These are phyloP conservation scores for Garra rufa DNA, from an alignment of 2,113 vertebrate genomes.

Conservation along the genomic window DNA sequence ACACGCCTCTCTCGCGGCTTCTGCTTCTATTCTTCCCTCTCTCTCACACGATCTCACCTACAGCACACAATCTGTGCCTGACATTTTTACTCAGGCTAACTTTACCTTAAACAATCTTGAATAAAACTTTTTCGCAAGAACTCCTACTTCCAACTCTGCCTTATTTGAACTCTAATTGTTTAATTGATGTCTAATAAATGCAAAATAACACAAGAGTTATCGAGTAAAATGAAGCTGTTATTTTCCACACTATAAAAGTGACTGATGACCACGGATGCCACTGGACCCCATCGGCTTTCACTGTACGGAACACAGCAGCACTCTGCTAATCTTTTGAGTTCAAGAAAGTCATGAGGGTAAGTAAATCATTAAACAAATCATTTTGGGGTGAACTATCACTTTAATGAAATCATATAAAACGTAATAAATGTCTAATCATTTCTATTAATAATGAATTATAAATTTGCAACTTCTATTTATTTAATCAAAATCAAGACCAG, in stretches of 20 bases:
- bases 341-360: not conserved
- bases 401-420: not conserved
- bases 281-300: not conserved
- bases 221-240: not conserved
- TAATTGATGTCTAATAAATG: not conserved
- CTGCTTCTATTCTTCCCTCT: conserved; percentile 15
- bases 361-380: not conserved
- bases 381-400: not conserved
- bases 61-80: conserved; percentile 18
- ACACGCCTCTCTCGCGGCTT: not conserved
- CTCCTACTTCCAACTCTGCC: not conserved
- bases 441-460: conserved; percentile 5
- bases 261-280: not conserved
- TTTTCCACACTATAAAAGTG: not conserved
- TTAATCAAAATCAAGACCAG: not conserved
- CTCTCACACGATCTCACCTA: conserved; percentile 10
- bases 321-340: not conserved
- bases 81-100: conserved; percentile 21
- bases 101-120: conserved; percentile 21
- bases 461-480: conserved; percentile 9
- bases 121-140: conserved; percentile 19
- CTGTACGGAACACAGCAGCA: not conserved
- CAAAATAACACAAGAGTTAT: not conserved
- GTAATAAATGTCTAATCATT: not conserved
- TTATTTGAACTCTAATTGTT: not conserved